phyloP scores from a whole-genome alignment of 2,888 invertebrate genomes.

The Sisyra terminalis region DNA sequence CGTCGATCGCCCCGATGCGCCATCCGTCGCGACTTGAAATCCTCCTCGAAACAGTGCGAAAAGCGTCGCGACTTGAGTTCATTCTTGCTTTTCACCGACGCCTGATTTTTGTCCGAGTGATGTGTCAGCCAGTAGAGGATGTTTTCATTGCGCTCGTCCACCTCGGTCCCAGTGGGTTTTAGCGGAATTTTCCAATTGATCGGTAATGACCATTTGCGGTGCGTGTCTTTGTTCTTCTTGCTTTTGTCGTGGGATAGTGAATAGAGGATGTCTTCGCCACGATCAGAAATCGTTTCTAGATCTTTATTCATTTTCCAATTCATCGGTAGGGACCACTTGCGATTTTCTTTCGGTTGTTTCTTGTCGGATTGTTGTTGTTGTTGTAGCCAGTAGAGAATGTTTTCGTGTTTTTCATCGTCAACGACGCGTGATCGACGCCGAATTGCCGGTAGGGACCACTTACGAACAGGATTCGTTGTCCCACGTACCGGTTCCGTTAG shows the following conservation, averaged over 20 bases:
- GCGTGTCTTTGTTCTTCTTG: background rate
- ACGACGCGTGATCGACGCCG: constrained; percentile 10
- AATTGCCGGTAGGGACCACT: constrained; percentile 24
- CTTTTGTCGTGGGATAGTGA: constrained; percentile 5
- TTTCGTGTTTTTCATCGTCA: constrained; percentile 9
- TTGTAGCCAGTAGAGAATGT: constrained; percentile 8
- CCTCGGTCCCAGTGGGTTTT: background rate
- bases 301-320: constrained; percentile 9
- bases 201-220: constrained; percentile 8
- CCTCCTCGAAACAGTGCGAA: constrained; percentile 5
- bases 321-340: constrained; percentile 14
- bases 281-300: constrained; percentile 3
- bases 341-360: constrained; percentile 13
- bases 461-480: constrained; percentile 20
- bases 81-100: background rate
- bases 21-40: constrained; percentile 3
- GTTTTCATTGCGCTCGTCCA: constrained; percentile 5
- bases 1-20: background rate
- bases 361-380: constrained; percentile 2
- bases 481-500: background rate
- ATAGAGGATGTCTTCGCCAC: constrained; percentile 7
- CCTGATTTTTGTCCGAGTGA: constrained; percentile 1
- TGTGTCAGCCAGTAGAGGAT: constrained; percentile 7
- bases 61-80: constrained; percentile 1
- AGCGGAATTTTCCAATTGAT: constrained; percentile 6